A percentile compares a stretch with the other conserved stretches of the same genome.
These are phyloP conservation scores for Ranitomeya variabilis DNA, from an alignment of 2,113 vertebrate species.

Conservation along the genomic window DNA sequence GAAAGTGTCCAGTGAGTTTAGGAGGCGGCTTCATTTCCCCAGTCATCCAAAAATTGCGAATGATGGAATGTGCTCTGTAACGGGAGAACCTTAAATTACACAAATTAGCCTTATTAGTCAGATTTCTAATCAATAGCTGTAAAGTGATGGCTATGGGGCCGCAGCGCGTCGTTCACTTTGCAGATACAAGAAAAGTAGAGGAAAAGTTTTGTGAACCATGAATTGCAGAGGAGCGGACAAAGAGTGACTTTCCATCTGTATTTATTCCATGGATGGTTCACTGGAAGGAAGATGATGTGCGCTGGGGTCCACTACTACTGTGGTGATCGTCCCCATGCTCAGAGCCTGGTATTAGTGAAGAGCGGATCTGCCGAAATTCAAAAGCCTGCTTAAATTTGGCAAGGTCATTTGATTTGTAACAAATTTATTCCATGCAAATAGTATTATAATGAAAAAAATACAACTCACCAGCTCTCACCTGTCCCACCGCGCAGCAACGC, in stretches of 20 bases:
- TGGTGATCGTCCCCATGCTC: neutral
- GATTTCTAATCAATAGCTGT: constrained; percentile 44
- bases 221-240: neutral
- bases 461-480: no score
- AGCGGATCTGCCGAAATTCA: no score
- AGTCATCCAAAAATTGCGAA: neutral
- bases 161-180: neutral
- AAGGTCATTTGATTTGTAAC: no score
- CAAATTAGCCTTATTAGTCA: constrained; percentile 48
- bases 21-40: constrained; percentile 31
- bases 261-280: neutral
- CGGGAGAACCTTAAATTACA: constrained; percentile 36
- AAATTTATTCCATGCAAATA: no score
- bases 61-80: constrained; percentile 22
- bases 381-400: no score
- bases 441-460: no score
- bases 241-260: constrained; percentile 14
- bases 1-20: constrained; percentile 41
- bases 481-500: no score
- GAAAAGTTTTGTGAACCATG: neutral
- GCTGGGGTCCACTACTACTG: neutral
- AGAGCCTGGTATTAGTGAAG: no score
- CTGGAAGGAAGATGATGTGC: neutral
- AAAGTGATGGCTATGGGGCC: constrained; percentile 11
- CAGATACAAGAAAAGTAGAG: neutral